A percentile compares a stretch with the other conserved stretches of the same genome.
These are phyloP conservation scores for Cirrhinus mrigala DNA, from an alignment of 2,797 vertebrate species.

Conservation along the genomic window DNA sequence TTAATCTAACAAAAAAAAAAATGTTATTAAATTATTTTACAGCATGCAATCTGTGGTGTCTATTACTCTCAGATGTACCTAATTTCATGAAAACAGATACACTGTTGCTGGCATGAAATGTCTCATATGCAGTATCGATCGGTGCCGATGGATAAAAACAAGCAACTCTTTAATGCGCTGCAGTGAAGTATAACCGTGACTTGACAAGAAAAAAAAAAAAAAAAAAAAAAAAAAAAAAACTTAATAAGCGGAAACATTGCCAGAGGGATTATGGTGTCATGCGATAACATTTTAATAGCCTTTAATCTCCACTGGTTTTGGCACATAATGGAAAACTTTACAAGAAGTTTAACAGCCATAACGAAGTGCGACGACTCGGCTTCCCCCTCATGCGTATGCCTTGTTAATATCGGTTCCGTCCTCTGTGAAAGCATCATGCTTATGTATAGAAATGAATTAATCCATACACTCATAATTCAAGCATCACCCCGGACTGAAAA, in stretches of 20 bases:
- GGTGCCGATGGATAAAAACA: not conserved
- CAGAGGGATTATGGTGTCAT: slow-evolving; percentile 68
- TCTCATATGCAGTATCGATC: slow-evolving; percentile 30
- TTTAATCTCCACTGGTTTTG: slow-evolving; percentile 60
- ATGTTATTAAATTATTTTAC: not conserved
- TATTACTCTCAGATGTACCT: not conserved
- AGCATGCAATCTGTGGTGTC: not conserved
- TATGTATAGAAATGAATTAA: slow-evolving; percentile 49
- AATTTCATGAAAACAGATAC: not conserved
- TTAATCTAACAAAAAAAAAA: not conserved
- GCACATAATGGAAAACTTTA: slow-evolving; percentile 62
- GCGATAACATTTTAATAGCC: slow-evolving; percentile 65
- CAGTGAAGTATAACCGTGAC: slow-evolving; percentile 3
- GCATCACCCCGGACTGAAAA: slow-evolving; percentile 39
- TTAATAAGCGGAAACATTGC: slow-evolving; percentile 55
- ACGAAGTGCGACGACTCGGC: slow-evolving; percentile 22
- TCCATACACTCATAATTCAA: slow-evolving; percentile 52
- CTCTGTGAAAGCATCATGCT: slow-evolving; percentile 3
- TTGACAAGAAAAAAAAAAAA: slow-evolving; percentile 14
- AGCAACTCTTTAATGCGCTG: slow-evolving; percentile 27
- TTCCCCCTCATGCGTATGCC: not conserved
- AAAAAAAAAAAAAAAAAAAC: not conserved
- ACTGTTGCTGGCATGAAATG: slow-evolving; percentile 1
- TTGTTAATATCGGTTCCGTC: slow-evolving; percentile 41
- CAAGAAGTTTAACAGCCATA: slow-evolving; percentile 55